Base-by-base conservation (phyloP, 2,888 invertebrate species). In the Idaea dimidiata region DNA sequence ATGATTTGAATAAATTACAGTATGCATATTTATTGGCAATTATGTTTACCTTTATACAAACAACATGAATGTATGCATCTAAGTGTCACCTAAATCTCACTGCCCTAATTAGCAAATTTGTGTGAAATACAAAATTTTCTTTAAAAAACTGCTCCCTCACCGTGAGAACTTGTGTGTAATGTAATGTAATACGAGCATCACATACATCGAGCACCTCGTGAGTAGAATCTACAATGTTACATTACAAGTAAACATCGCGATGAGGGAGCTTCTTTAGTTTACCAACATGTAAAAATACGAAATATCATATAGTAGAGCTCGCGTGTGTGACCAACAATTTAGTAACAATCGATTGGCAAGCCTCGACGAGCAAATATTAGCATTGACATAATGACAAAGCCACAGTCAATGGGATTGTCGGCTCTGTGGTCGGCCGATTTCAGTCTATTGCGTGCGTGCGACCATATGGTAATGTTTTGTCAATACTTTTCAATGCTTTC, bases 381-480 rank as follows among this genome's bases (percentile, higher is more conserved):
- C 86, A 79, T 79, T 82, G 85, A 82, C 89, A 86, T 88, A 87
- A 90, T 89, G 89, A 89, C 89, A 79, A 86, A 87, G 84, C 90
- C 90, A 79, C 89, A 84, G 81, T 82, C 86, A 80, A 85, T 86
- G 83, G 81, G 82, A 81, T 84, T 83, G 83, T 80, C 73, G 78
- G 77, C 66, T 68, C 68, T 79, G 82, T 69, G 83, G 83, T 76
- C 71, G 72, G 71, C 71, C 76, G 77, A 80, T 82, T 83, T 77
- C 79, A 77, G 78, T 70, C 73, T 76, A 74, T 73, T 75, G 74
- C 73, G 63, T 71, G 62, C 57, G 59, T 59, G 66, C 65, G 64
- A 66, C 62, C 60, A 61, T 67, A 72, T 67, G 64, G 69, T 73
- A 69, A 67, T 75, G 70, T 74, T 68, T 73, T 70, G 68, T 67